A percentile compares a stretch with the other conserved stretches of the same genome.
phyloP scores from a whole-genome alignment of 2,888 invertebrate species.

The Cephalotes varians region DNA sequence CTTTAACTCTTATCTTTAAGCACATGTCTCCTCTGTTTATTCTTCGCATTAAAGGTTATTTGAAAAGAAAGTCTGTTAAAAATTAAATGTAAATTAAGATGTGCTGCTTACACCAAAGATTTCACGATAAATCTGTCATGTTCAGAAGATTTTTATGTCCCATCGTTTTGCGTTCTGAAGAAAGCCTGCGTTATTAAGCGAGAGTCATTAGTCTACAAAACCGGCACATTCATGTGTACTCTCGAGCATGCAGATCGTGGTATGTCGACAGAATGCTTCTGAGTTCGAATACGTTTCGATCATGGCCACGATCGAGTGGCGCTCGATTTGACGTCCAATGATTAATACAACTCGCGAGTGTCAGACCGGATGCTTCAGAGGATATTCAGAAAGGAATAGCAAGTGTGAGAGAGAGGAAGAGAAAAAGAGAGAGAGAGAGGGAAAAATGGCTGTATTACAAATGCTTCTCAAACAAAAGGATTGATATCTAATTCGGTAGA shows the following conservation, averaged over 20 bases:
- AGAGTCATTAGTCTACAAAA: conserved; percentile 16
- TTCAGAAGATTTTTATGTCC: neutral
- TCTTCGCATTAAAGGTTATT: neutral
- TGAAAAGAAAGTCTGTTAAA: neutral
- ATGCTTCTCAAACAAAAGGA: neutral
- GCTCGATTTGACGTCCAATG: conserved; percentile 55
- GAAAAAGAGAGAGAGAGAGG: neutral
- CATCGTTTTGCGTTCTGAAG: neutral
- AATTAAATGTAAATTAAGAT: neutral
- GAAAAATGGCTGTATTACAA: neutral
- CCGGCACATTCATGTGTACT: neutral
- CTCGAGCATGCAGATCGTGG: conserved; percentile 63
- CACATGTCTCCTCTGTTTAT: neutral
- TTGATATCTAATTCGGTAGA: neutral
- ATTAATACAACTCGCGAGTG: conserved; percentile 34
- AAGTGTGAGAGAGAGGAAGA: neutral
- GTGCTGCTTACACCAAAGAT: neutral
- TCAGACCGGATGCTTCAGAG: neutral
- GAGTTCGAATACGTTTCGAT: conserved; percentile 55
- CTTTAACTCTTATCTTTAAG: neutral
- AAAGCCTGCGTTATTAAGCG: neutral
- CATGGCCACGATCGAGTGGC: conserved; percentile 57
- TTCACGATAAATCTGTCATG: neutral
- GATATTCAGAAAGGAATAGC: neutral
- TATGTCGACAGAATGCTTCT: conserved; percentile 59